phyloP scores from a whole-genome alignment of 2,888 invertebrate species.

The Pogonocherus hispidulus region DNA sequence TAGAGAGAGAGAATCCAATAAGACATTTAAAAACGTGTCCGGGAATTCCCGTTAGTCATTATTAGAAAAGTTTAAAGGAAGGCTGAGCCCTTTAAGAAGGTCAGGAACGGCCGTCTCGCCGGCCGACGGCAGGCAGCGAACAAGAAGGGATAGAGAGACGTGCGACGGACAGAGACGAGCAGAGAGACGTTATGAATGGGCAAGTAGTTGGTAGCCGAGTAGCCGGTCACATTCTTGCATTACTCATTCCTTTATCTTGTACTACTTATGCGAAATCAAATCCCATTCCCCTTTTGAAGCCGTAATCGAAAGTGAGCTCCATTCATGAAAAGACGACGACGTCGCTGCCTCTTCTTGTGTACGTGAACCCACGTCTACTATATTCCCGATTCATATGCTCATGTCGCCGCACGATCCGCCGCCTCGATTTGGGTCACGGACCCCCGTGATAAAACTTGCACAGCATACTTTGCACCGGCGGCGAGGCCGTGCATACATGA shows the following conservation, averaged over 20 bases:
- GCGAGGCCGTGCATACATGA: conserved; percentile 45
- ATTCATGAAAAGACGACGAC: conserved; percentile 50
- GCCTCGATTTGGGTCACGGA: conserved; percentile 58
- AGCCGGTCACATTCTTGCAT: conserved; percentile 50
- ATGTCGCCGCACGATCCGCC: conserved; percentile 49
- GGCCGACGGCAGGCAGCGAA: conserved; percentile 19
- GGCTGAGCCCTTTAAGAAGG: conserved; percentile 47
- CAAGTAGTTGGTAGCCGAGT: conserved; percentile 46
- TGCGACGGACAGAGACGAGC: conserved; percentile 42
- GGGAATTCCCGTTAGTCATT: conserved; percentile 47
- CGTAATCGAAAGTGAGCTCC: conserved; percentile 57
- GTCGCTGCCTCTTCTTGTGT: conserved; percentile 48
- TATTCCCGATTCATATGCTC: conserved; percentile 49
- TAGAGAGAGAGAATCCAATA: conserved; percentile 50
- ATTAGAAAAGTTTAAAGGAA: conserved; percentile 53
- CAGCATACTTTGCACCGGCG: conserved; percentile 43
- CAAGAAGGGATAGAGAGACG: conserved; percentile 37
- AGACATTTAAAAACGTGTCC: conserved; percentile 46
- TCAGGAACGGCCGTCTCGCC: conserved; percentile 39
- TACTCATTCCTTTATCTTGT: conserved; percentile 53
- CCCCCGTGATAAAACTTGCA: conserved; percentile 54
- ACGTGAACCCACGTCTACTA: conserved; percentile 48
- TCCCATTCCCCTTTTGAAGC: conserved; percentile 54
- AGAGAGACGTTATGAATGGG: conserved; percentile 49
- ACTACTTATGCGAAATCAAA: conserved; percentile 58